Evolutionary conservation across 2,113 vertebrate genomes (phyloP), one percentile per base, ranked within the genome.

Genomic region (Scomber scombrus): DNA sequence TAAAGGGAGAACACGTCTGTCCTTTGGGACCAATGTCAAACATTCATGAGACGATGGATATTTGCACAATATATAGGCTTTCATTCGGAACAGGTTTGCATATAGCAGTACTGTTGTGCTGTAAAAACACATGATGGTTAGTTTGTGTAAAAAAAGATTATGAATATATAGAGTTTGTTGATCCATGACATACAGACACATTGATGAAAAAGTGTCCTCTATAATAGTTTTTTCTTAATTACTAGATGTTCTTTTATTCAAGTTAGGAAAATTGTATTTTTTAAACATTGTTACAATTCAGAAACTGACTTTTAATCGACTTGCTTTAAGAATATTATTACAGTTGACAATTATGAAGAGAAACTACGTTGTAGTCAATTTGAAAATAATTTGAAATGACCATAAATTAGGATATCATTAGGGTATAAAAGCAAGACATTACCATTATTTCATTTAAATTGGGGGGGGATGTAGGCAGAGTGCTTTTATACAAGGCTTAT

Each of bases 11-110:
- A 91, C 87, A 91, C 83, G 87, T 90, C 82, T 15, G 62, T 92
- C 92, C 93, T 91, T 85, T 68, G 92, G 91, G 90, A 90, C 77
- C 90, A 84, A 90, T 91, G 93, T 93, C 93, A 92, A 92, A 93
- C 86, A 89, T 91, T 93, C 85, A 85, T 81, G 90, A 91, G 91
- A 81, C 58, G 74, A 86, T 65, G 58, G 85, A 83, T 88, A 73
- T 72, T 70, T 43, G 57, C 67, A 71, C 56, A 9, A 19, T 51
- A 54, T 80, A 45, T 76, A 26, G 70, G 23, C 46, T 83, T 85
- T 66, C 71, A 81, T 84, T 71, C 56, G 54, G 45, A 86, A 66
- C 52, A 55, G 69, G 50, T 65, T 76, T 72, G 78, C 51, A 80
- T 80, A 76, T 80, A 2, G 19, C 11, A 19, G 43, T n/a, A 31